phyloP scores from a whole-genome alignment of 2,888 invertebrate species.

The Chrysolina americana region DNA sequence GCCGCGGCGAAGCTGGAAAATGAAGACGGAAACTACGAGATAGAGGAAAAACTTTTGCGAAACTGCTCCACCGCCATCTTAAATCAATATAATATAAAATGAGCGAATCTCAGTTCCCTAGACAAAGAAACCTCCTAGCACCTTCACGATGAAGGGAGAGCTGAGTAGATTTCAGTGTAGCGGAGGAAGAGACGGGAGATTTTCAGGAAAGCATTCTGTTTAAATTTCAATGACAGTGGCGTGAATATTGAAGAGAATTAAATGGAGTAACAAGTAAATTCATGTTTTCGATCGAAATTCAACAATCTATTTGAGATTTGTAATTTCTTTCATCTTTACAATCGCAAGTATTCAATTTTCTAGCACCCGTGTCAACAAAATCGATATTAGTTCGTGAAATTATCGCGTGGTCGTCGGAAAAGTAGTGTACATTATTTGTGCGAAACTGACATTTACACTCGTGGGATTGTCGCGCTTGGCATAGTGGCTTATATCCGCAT shows the following conservation, averaged over 20 bases:
- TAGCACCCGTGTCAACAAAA: too few relatives aligned
- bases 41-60: constrained; percentile 55
- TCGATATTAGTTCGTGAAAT: too few relatives aligned
- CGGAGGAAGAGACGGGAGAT: constrained; percentile 50
- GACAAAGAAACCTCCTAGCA: constrained; percentile 66
- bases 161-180: constrained; percentile 41
- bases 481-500: too few relatives aligned
- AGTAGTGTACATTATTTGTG: too few relatives aligned
- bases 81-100: constrained; percentile 71
- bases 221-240: constrained; percentile 34
- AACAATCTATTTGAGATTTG: too few relatives aligned
- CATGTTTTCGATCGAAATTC: too few relatives aligned
- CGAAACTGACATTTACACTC: too few relatives aligned
- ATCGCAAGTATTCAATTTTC: too few relatives aligned
- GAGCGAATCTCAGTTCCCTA: constrained; percentile 67
- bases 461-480: too few relatives aligned
- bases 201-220: constrained; percentile 48
- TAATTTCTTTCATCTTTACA: too few relatives aligned
- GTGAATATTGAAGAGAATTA: neutral
- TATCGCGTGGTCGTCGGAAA: too few relatives aligned
- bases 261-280: too few relatives aligned
- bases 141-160: constrained; percentile 64
- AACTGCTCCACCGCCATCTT: constrained; percentile 66
- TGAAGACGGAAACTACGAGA: constrained; percentile 46
- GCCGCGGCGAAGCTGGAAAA: constrained; percentile 29